phyloP scores from a whole-genome alignment of 2,797 vertebrate genomes.

The Gymnoscopelus braueri region DNA sequence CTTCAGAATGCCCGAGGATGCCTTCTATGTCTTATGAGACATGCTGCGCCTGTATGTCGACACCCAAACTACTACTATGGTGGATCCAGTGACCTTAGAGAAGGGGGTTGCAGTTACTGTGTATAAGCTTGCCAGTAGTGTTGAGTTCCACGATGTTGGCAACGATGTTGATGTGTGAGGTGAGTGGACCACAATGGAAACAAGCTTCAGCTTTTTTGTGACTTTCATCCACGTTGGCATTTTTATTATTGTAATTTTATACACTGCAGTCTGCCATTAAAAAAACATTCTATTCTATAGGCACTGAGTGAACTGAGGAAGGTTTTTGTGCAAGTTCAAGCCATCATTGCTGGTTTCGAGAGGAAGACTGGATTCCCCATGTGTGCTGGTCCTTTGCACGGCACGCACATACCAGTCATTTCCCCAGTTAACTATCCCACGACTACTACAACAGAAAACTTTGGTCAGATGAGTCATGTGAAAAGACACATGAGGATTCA shows the following conservation, averaged over 20 bases:
- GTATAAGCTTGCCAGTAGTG: conserved; percentile 23
- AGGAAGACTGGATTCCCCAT: background rate
- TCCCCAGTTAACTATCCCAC: background rate
- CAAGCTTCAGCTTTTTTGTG: no score
- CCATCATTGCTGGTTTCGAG: conserved; percentile 12
- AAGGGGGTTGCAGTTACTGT: conserved; percentile 25
- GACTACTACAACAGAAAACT: conserved; percentile 19
- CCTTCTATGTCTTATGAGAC: conserved; percentile 2
- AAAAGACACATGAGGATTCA: no score
- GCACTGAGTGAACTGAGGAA: conserved; percentile 4
- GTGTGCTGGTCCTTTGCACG: conserved; percentile 17
- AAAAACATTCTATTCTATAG: background rate
- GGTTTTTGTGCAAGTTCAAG: background rate
- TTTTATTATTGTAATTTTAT: no score
- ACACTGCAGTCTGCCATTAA: no score
- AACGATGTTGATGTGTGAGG: background rate
- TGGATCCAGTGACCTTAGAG: conserved; percentile 6
- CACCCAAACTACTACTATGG: conserved; percentile 4
- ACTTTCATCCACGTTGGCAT: no score
- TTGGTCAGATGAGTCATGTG: no score
- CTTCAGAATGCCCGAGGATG: conserved; percentile 3
- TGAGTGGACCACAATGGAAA: no score
- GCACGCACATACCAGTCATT: conserved; percentile 13
- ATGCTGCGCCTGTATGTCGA: background rate
- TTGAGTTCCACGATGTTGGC: conserved; percentile 16